A percentile compares a stretch with the other conserved stretches of the same genome.
Evolutionary conservation across 2,797 vertebrate genomes (phyloP).

Genomic region (Megalops cyprinoides): DNA sequence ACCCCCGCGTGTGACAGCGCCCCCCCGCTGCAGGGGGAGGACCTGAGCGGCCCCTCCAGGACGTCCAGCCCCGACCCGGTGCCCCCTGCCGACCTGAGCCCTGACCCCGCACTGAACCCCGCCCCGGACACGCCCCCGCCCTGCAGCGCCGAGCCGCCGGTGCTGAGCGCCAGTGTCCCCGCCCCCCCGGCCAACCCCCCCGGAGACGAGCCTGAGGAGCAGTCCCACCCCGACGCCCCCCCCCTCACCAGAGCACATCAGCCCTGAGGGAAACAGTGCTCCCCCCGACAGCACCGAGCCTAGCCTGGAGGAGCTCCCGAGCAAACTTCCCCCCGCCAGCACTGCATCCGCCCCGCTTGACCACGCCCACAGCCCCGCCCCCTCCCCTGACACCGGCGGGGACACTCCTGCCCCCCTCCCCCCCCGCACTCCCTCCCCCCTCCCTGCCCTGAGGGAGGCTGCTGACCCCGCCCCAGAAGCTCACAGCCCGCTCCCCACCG

Average conservation of each 20-base stretch:
- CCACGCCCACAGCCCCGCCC: constrained; percentile 43
- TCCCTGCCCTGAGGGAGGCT: constrained; percentile 50
- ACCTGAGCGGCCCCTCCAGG: constrained; percentile 56
- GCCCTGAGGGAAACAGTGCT: constrained; percentile 44
- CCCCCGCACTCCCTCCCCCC: constrained; percentile 25
- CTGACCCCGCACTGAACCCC: constrained; percentile 67
- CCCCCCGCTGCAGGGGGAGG: constrained; percentile 18
- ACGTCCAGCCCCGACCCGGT: constrained; percentile 71
- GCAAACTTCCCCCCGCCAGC: constrained; percentile 50
- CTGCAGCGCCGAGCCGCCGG: constrained; percentile 60
- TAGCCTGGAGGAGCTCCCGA: constrained; percentile 61
- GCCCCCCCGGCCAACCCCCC: too few relatives aligned
- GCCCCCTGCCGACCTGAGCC: constrained; percentile 71
- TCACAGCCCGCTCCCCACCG: constrained; percentile 54
- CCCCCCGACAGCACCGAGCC: constrained; percentile 55
- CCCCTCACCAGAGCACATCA: constrained; percentile 41
- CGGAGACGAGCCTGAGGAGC: constrained; percentile 48
- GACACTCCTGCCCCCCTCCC: constrained; percentile 43
- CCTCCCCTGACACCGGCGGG: constrained; percentile 40
- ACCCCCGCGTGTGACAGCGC: constrained; percentile 40
- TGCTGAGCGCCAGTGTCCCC: constrained; percentile 57
- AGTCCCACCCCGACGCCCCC: constrained; percentile 45
- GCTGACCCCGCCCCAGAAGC: constrained; percentile 43
- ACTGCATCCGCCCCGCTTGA: constrained; percentile 39
- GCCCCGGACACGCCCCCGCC: constrained; percentile 56